Conservation (phyloP, 2,888 invertebrate species). For the Cephus runcator region DNA sequence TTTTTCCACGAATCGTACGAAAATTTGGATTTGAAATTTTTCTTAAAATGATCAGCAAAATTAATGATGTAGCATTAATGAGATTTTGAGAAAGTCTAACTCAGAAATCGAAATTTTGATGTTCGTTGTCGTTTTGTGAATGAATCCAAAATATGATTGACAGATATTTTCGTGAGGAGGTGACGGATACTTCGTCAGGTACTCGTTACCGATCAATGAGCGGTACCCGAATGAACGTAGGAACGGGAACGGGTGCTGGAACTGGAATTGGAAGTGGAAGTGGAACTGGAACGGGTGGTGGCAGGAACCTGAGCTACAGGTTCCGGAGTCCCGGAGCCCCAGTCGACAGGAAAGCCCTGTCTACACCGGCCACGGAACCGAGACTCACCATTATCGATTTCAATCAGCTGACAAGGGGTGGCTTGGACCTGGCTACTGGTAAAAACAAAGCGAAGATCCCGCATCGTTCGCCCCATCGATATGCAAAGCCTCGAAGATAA, state of each 20-base stretch:
- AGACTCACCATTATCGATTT: constrained; percentile 79
- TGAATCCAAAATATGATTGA: constrained; percentile 15
- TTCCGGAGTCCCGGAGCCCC: constrained; percentile 53
- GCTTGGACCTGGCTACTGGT: constrained; percentile 67
- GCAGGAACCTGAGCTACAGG: constrained; percentile 57
- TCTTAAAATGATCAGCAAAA: too few relatives aligned
- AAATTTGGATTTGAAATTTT: not conserved
- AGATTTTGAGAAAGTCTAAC: not conserved
- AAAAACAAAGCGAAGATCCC: constrained; percentile 47
- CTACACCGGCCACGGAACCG: constrained; percentile 70
- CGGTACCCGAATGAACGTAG: constrained; percentile 52
- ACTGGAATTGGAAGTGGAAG: constrained; percentile 22
- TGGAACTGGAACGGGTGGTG: constrained; percentile 34
- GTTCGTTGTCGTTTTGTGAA: not conserved
- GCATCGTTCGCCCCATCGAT: constrained; percentile 25
- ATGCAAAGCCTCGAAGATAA: constrained; percentile 31
- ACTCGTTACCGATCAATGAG: constrained; percentile 59
- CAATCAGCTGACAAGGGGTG: constrained; percentile 75
- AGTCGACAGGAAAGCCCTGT: constrained; percentile 49
- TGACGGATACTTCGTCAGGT: constrained; percentile 34
- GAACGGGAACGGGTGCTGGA: constrained; percentile 20
- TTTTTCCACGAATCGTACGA: not conserved
- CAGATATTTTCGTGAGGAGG: constrained; percentile 56
- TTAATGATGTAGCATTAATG: not conserved
- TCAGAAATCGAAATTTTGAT: not conserved